phyloP scores from a whole-genome alignment of 2,888 invertebrate species.

The Germaria angustata region DNA sequence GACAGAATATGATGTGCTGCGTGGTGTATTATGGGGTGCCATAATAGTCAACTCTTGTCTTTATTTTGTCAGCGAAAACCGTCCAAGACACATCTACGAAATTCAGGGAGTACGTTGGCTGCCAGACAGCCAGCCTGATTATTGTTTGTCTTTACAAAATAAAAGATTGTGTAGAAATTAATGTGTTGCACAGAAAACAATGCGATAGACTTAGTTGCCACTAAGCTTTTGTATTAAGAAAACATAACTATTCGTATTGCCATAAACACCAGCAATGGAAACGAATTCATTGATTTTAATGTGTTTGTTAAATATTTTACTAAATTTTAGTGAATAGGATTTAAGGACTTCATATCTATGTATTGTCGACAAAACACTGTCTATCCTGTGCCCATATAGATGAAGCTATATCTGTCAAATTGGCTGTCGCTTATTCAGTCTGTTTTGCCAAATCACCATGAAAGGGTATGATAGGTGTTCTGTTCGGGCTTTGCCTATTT shows the following conservation, averaged over 20 bases:
- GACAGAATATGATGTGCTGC: slow-evolving; percentile 36
- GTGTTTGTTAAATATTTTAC: too few relatives aligned
- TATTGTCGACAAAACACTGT: too few relatives aligned
- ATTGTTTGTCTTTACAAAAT: background rate
- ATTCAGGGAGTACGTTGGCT: slow-evolving; percentile 8
- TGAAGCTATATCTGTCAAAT: too few relatives aligned
- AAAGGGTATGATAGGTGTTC: too few relatives aligned
- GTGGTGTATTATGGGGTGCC: slow-evolving; percentile 31
- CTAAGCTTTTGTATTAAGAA: background rate
- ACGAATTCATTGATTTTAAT: background rate
- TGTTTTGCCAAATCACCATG: too few relatives aligned
- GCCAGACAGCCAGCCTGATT: background rate
- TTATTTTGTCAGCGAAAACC: slow-evolving; percentile 39
- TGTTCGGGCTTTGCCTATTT: too few relatives aligned
- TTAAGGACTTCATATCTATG: too few relatives aligned
- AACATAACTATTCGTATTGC: background rate
- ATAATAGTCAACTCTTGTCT: slow-evolving; percentile 45
- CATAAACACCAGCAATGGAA: background rate
- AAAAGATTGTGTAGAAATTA: background rate
- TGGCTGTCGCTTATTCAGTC: too few relatives aligned
- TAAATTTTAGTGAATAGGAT: too few relatives aligned
- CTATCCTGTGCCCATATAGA: too few relatives aligned
- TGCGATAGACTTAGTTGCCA: background rate
- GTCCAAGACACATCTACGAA: slow-evolving; percentile 40
- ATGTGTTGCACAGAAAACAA: slow-evolving; percentile 26